Base-by-base conservation (phyloP, 2,797 vertebrate genomes). In the Nyctibius grandis region DNA sequence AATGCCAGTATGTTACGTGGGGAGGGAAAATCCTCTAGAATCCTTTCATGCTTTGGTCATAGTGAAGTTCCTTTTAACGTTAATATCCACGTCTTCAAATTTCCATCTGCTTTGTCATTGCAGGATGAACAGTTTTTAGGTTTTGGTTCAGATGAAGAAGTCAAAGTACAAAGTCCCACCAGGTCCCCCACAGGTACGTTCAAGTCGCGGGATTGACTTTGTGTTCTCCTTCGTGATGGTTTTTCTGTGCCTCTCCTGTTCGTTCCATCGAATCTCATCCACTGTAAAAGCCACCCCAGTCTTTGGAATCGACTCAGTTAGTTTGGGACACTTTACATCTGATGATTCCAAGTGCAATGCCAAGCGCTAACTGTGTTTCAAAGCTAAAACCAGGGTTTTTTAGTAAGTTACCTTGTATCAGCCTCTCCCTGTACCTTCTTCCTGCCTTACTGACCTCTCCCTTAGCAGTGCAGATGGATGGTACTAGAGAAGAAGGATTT, bases 111-210 rank as follows among this genome's bases (percentile, higher is more conserved):
- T 97, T 95, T 96, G 93, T 96, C 95, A 22, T 97, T 98, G 83
- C 98, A 99, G 99, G 99, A 99, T 97, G 99, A 99, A 95, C 98
- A 98, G 68, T 99, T 99, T 98, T 96, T 98, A 97, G 99, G 99
- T 97, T 99, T 99, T 98, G 98, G 98, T 97, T 98, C 98, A 67
- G 98, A 98, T 97, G 98, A 98, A 97, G 99, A 99, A 97, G 98
- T 98, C 97, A 99, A 98, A 98, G 98, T 99, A 97, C 99, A 97
- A 93, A 99, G 98, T 95, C 98, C 98, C 73, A 97, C 98, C 86
- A 98, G 98, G 95, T 97, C 98, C 89, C 98, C 98, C 96, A 97
- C 98, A 99, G 99, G 99, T 99, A 97, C 3, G 97, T 86, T 74
- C 45, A 31, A 20, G 56, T 29, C 15, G 29, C 48, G 26, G 26